Evolutionary conservation across 2,888 invertebrate species (phyloP).

Genomic region (Volucella zonaria): DNA sequence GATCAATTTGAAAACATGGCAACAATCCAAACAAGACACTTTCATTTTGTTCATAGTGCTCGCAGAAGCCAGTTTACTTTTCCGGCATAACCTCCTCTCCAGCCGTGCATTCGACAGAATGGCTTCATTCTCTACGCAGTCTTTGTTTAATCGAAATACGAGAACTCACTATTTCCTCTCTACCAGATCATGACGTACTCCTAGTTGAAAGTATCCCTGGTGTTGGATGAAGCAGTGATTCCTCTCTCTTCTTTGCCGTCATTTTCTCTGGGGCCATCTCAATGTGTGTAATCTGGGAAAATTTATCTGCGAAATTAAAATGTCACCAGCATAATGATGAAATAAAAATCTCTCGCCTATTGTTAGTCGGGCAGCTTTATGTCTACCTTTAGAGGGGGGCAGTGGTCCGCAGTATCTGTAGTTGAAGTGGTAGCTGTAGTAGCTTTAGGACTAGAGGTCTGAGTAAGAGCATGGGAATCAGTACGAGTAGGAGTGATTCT

Average conservation of each 20-base stretch:
- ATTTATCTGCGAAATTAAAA: constrained; percentile 72
- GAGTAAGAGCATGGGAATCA: no score
- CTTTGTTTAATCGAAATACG: constrained; percentile 26
- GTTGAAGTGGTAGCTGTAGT: no score
- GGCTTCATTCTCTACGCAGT: constrained; percentile 20
- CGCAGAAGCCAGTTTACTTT: not conserved
- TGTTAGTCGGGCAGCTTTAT: constrained; percentile 59
- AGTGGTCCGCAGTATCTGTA: not conserved
- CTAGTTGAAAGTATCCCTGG: not conserved
- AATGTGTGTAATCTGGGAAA: constrained; percentile 45
- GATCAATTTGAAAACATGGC: constrained; percentile 14
- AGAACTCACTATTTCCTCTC: not conserved
- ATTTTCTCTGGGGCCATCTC: not conserved
- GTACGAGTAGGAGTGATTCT: not conserved
- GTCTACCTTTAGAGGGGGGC: constrained; percentile 49
- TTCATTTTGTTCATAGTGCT: not conserved
- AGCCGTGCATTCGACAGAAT: constrained; percentile 14
- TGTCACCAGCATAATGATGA: constrained; percentile 71
- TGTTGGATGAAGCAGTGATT: not conserved
- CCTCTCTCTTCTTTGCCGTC: not conserved
- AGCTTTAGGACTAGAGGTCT: no score
- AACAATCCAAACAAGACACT: constrained; percentile 7
- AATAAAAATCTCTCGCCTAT: constrained; percentile 65
- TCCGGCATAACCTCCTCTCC: not conserved
- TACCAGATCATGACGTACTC: constrained; percentile 1